Conservation (phyloP, 2,113 vertebrate genomes). For the Cottus gobio region DNA sequence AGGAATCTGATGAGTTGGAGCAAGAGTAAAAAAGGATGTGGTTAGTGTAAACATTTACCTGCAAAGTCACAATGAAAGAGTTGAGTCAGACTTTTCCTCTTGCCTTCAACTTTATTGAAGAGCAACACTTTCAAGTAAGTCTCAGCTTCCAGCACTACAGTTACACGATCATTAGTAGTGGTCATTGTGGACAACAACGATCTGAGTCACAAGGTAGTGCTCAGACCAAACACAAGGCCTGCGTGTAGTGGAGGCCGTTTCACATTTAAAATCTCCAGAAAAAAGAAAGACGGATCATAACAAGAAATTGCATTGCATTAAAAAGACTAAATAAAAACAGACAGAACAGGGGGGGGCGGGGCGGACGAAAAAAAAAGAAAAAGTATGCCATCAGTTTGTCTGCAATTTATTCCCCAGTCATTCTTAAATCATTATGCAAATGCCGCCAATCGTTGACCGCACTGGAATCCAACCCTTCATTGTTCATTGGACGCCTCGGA, state of each 20-base stretch:
- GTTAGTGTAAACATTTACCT: background rate
- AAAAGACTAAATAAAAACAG: slow-evolving; percentile 56
- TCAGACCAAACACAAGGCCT: slow-evolving; percentile 44
- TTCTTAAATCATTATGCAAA: slow-evolving; percentile 19
- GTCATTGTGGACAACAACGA: slow-evolving; percentile 69
- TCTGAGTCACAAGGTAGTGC: slow-evolving; percentile 51
- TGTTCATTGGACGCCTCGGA: slow-evolving; percentile 1
- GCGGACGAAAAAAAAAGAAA: background rate
- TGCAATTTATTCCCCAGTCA: slow-evolving; percentile 28
- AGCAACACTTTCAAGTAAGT: slow-evolving; percentile 82
- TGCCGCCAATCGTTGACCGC: background rate
- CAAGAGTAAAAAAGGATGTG: background rate
- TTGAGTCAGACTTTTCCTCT: background rate
- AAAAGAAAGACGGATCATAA: slow-evolving; percentile 36
- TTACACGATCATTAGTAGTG: slow-evolving; percentile 76
- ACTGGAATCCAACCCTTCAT: background rate
- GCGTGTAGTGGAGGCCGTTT: slow-evolving; percentile 62
- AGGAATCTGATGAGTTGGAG: background rate
- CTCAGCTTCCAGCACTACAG: slow-evolving; percentile 75
- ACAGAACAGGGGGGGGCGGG: background rate
- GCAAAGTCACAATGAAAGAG: background rate
- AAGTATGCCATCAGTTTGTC: slow-evolving; percentile 34
- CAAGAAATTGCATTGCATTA: slow-evolving; percentile 69
- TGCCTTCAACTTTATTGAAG: slow-evolving; percentile 84
- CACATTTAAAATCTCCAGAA: slow-evolving; percentile 78